Conservation (phyloP, 2,888 invertebrate species). For the Hydrotaea cyrtoneurina region DNA sequence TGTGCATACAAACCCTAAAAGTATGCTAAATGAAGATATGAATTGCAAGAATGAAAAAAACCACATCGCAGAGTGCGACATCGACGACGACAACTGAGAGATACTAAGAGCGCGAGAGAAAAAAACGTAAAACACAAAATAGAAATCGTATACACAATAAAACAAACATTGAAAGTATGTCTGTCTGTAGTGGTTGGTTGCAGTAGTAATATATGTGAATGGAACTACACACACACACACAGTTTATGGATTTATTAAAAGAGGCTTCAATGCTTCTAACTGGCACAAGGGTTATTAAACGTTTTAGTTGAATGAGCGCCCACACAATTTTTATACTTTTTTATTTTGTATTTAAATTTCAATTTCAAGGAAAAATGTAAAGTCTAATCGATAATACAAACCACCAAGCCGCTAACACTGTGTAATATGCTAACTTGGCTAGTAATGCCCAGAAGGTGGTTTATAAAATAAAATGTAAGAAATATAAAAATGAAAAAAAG, state of each 20-base stretch:
- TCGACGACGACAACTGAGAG: not conserved
- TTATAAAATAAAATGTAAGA: no score
- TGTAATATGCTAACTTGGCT: no score
- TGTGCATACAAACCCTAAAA: slow-evolving; percentile 41
- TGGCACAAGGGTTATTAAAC: slow-evolving; percentile 58
- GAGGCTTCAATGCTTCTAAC: slow-evolving; percentile 30
- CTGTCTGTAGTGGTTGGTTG: not conserved
- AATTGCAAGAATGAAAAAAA: not conserved
- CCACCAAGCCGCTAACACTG: no score
- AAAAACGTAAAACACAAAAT: not conserved
- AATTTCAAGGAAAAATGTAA: not conserved
- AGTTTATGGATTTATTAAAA: slow-evolving; percentile 20
- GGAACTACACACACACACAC: slow-evolving; percentile 23
- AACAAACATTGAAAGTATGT: slow-evolving; percentile 14
- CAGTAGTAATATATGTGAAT: slow-evolving; percentile 40
- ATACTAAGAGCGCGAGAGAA: not conserved
- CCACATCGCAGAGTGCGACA: not conserved
- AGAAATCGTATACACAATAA: not conserved
- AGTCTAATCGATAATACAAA: not conserved
- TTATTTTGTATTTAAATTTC: not conserved
- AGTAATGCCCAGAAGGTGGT: no score
- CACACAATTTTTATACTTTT: not conserved
- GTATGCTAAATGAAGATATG: slow-evolving; percentile 47
- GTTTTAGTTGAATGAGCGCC: slow-evolving; percentile 37
- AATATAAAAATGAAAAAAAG: no score